Conservation (phyloP, 1,140 invertebrate genomes). For the Pogonomyrmex barbatus region DNA sequence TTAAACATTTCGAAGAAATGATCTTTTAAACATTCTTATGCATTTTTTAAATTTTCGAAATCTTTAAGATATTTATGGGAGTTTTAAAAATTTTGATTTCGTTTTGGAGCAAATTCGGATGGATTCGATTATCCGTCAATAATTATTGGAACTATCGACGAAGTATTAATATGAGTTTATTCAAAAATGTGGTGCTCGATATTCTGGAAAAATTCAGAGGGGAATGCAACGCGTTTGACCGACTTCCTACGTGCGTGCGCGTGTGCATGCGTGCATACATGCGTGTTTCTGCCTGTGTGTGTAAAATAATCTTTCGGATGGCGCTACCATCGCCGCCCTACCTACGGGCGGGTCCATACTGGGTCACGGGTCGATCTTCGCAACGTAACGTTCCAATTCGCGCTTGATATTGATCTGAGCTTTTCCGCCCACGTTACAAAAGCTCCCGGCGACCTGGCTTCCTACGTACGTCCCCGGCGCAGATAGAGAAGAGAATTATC, state of each 20-base stretch:
- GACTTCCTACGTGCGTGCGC: constrained; percentile 24
- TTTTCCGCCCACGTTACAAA: constrained; percentile 80
- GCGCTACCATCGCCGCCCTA: constrained; percentile 77
- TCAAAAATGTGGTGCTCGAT: background rate
- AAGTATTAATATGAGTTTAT: constrained; percentile 5
- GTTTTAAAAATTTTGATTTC: background rate
- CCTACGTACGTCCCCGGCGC: constrained; percentile 45
- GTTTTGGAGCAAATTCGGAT: background rate
- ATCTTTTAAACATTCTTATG: background rate
- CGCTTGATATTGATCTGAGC: constrained; percentile 85
- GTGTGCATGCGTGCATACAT: background rate
- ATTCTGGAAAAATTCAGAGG: constrained; percentile 41
- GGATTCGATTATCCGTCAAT: background rate
- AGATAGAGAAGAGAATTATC: constrained; percentile 40
- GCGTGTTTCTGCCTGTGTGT: background rate
- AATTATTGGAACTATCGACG: background rate
- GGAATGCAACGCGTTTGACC: constrained; percentile 49
- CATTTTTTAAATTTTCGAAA: background rate
- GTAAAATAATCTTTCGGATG: constrained; percentile 70
- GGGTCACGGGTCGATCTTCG: constrained; percentile 84
- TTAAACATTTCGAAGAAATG: background rate
- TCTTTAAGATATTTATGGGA: background rate
- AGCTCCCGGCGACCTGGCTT: constrained; percentile 58
- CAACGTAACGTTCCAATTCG: constrained; percentile 85
- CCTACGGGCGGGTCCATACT: constrained; percentile 84